These are phyloP conservation scores for Montipora efflorescens DNA, from an alignment of 64 coral and sea anemone species.

Conservation along the genomic window DNA sequence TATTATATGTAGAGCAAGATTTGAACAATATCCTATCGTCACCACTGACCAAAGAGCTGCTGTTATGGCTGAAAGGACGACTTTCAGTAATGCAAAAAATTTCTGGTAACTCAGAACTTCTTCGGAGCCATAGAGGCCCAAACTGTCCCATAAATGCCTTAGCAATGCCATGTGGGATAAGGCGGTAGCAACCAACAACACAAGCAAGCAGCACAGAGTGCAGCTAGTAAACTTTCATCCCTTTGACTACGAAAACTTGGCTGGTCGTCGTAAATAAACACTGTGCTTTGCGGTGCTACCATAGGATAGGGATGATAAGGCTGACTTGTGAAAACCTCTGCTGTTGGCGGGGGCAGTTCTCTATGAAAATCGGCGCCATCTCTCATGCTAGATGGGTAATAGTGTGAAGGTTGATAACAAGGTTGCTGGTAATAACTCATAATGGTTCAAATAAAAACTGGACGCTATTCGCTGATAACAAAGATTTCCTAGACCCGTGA, in stretches of 20 bases:
- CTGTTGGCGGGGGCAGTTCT: conserved; percentile 1
- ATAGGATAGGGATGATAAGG: conserved; percentile 26
- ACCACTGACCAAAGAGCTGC: no score
- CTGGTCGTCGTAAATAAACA: conserved; percentile 32
- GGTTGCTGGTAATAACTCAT: conserved; percentile 50
- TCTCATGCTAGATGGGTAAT: neutral
- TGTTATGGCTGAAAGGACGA: no score
- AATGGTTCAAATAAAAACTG: neutral
- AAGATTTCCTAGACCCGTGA: no score
- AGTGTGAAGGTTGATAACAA: conserved; percentile 17
- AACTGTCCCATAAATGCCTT: neutral
- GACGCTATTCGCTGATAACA: no score
- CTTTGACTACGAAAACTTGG: conserved; percentile 15
- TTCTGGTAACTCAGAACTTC: no score
- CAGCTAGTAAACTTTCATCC: neutral
- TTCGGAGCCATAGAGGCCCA: no score
- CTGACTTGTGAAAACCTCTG: conserved; percentile 1
- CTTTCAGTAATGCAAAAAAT: no score
- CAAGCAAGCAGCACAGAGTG: conserved; percentile 26
- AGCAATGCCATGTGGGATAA: conserved; percentile 29
- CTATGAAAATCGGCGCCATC: neutral
- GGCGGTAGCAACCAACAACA: conserved; percentile 29
- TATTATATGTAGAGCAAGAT: no score
- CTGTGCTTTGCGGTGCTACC: conserved; percentile 18
- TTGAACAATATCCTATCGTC: no score